A percentile compares a stretch with the other conserved stretches of the same genome.
Evolutionary conservation across 2,797 vertebrate genomes (phyloP).

Genomic region (Helicolenus hilgendorfi): DNA sequence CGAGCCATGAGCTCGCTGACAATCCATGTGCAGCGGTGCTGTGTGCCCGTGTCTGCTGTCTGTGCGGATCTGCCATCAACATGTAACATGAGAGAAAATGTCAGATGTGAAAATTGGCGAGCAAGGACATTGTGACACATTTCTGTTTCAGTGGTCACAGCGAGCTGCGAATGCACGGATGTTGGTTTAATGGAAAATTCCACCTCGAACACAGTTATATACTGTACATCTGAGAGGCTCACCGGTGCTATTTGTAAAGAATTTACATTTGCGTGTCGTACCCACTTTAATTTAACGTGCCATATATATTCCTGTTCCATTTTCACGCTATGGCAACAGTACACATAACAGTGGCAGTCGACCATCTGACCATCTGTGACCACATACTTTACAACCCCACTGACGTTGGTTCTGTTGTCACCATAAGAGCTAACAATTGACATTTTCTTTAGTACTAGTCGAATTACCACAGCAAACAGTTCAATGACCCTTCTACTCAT

Average conservation of each 20-base stretch:
- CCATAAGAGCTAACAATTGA: too few species aligned
- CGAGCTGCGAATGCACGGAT: background rate
- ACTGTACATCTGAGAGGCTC: background rate
- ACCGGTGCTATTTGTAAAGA: background rate
- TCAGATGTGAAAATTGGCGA: slow-evolving; percentile 32
- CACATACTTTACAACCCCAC: too few species aligned
- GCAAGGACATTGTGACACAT: slow-evolving; percentile 24
- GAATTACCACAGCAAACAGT: too few species aligned
- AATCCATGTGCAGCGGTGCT: slow-evolving; percentile 4
- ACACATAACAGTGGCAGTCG: too few species aligned
- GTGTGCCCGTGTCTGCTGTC: slow-evolving; percentile 53
- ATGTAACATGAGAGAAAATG: slow-evolving; percentile 48
- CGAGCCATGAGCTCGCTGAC: slow-evolving; percentile 65
- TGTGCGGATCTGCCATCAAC: slow-evolving; percentile 42
- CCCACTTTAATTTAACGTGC: background rate
- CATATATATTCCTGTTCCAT: background rate
- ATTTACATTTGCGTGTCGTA: background rate
- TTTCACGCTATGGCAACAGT: background rate
- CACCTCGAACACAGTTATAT: background rate
- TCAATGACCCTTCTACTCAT: too few species aligned
- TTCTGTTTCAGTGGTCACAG: slow-evolving; percentile 9
- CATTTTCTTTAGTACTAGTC: too few species aligned
- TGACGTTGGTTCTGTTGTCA: too few species aligned
- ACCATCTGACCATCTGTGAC: too few species aligned
- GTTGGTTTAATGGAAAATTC: background rate